These are phyloP conservation scores for Phania funesta DNA, from an alignment of 2,888 invertebrate species.

Conservation along the genomic window DNA sequence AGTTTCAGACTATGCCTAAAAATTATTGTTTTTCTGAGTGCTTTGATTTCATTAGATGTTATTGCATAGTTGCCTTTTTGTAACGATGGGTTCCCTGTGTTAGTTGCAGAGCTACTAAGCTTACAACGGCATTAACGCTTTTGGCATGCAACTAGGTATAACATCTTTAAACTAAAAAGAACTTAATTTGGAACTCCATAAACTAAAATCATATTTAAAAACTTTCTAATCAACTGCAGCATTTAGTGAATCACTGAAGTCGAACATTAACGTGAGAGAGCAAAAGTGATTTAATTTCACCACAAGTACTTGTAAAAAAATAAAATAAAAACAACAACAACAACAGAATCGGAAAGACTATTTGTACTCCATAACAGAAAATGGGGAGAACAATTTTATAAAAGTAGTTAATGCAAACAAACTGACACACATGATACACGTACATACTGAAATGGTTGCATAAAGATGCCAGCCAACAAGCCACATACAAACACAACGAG, in stretches of 20 bases:
- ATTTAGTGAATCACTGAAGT: conserved; percentile 70
- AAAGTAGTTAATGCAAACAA: conserved; percentile 52
- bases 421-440: conserved; percentile 2
- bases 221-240: conserved; percentile 45
- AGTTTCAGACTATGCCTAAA: too few relatives aligned
- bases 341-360: conserved; percentile 47
- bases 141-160: too few relatives aligned
- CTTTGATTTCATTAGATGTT: too few relatives aligned
- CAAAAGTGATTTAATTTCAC: conserved; percentile 64
- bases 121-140: too few relatives aligned
- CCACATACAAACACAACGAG: conserved; percentile 24
- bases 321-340: conserved; percentile 37
- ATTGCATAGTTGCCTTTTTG: too few relatives aligned
- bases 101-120: too few relatives aligned
- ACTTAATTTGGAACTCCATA: too few relatives aligned
- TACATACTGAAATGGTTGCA: neutral
- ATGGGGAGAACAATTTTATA: conserved; percentile 65
- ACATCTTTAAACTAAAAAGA: too few relatives aligned
- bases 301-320: conserved; percentile 60
- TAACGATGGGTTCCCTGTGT: too few relatives aligned
- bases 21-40: too few relatives aligned
- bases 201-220: neutral
- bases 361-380: conserved; percentile 61
- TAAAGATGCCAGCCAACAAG: neutral
- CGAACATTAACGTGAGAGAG: conserved; percentile 63